These are phyloP conservation scores for Glyptemys insculpta DNA, from an alignment of 2,797 vertebrate species.

Conservation along the genomic window DNA sequence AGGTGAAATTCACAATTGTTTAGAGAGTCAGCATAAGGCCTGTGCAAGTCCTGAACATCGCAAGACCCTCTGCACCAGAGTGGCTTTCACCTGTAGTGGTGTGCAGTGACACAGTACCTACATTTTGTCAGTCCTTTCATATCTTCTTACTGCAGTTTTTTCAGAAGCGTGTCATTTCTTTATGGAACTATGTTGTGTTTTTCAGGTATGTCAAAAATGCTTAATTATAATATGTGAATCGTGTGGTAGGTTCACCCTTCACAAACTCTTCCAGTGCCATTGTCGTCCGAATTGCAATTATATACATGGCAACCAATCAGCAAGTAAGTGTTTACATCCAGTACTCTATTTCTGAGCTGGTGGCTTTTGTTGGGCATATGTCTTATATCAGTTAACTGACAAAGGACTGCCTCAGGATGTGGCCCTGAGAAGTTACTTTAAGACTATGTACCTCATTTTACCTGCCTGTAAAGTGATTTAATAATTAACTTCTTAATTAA, in stretches of 20 bases:
- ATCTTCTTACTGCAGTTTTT: neutral
- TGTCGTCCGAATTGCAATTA: neutral
- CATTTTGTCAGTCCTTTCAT: neutral
- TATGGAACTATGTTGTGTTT: neutral
- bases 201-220: neutral
- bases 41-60: neutral
- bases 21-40: neutral
- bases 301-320: accelerated
- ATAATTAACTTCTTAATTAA: neutral
- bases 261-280: neutral
- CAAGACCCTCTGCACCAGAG: neutral
- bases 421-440: neutral
- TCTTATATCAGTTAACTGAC: neutral
- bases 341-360: neutral
- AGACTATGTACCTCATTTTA: neutral
- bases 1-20: neutral
- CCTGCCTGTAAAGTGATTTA: neutral
- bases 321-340: neutral
- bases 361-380: neutral
- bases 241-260: neutral
- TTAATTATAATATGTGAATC: neutral
- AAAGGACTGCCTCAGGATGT: neutral
- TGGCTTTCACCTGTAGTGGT: neutral
- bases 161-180: neutral
- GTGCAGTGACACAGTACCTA: neutral